Base-by-base conservation (phyloP, 2,888 invertebrate species). In the Lepas anatifera region DNA sequence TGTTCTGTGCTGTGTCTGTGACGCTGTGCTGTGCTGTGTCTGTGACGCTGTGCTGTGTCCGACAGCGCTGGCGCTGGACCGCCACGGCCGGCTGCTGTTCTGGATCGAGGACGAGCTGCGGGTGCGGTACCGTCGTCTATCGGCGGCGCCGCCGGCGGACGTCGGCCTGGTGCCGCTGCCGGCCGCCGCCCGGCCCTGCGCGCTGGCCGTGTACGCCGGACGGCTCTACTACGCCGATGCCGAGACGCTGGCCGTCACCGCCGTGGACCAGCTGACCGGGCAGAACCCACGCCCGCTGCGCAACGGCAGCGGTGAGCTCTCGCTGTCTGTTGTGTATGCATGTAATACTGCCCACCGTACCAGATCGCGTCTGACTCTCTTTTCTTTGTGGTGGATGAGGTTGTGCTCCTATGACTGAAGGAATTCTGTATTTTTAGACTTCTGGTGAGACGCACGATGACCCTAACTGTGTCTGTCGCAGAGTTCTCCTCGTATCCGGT, bases 381-480 rank as follows among this genome's bases (percentile, higher is more conserved):
- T n/a, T n/a, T n/a, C n/a, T n/a, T n/a, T n/a, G n/a, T n/a, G n/a
- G n/a, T n/a, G n/a, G n/a, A n/a, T n/a, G n/a, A n/a, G n/a, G n/a
- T n/a, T n/a, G n/a, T n/a, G n/a, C n/a, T n/a, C n/a, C n/a, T n/a
- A n/a, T n/a, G n/a, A n/a, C n/a, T n/a, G n/a, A n/a, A n/a, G n/a
- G n/a, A n/a, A n/a, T n/a, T n/a, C n/a, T n/a, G n/a, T n/a, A n/a
- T n/a, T n/a, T n/a, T n/a, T n/a, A n/a, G n/a, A n/a, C n/a, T n/a
- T n/a, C n/a, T n/a, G n/a, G n/a, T n/a, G n/a, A n/a, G n/a, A n/a
- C n/a, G n/a, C n/a, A n/a, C n/a, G n/a, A n/a, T n/a, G n/a, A n/a
- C n/a, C n/a, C n/a, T 90, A 92, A 78, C 81, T 92, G 8, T 92
- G 92, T 78, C 79, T 92, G 74, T 87, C 90, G 7, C 82, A 29